Conservation (phyloP, 2,888 invertebrate genomes). For the Drosophila atripex region DNA sequence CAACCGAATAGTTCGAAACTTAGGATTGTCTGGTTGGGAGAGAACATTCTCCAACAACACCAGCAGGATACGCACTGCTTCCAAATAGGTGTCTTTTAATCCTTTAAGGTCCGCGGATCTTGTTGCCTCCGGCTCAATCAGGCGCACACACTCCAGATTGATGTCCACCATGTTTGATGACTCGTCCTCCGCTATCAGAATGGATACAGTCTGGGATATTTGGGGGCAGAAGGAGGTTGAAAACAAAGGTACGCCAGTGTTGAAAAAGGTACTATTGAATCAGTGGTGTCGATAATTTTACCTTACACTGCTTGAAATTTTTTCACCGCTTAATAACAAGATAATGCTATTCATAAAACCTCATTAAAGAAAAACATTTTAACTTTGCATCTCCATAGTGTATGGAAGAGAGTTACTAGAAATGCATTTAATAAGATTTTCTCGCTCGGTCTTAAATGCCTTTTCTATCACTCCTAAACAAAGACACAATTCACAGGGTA, state of each 20-base stretch:
- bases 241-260: slow-evolving; percentile 17
- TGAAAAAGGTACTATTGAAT: neutral
- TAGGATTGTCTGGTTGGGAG: slow-evolving; percentile 80
- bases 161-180: slow-evolving; percentile 65
- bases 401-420: too few species aligned
- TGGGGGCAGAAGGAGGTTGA: slow-evolving; percentile 7
- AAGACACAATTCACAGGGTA: too few species aligned
- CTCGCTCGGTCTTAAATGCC: too few species aligned
- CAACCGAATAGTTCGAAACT: slow-evolving; percentile 81
- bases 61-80: slow-evolving; percentile 81
- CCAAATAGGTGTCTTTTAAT: slow-evolving; percentile 79
- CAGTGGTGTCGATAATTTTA: neutral
- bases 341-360: too few species aligned
- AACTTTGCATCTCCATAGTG: too few species aligned
- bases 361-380: too few species aligned
- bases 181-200: slow-evolving; percentile 27
- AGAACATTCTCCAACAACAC: slow-evolving; percentile 82
- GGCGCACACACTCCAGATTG: slow-evolving; percentile 66
- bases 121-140: slow-evolving; percentile 62
- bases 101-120: slow-evolving; percentile 45
- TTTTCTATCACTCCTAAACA: too few species aligned
- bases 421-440: too few species aligned
- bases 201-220: slow-evolving; percentile 21
- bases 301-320: too few species aligned
- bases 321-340: too few species aligned